Evolutionary conservation across 1,140 invertebrate species (phyloP), one percentile per base, ranked within the genome.

Genomic region (Drosophila trapezifrons): DNA sequence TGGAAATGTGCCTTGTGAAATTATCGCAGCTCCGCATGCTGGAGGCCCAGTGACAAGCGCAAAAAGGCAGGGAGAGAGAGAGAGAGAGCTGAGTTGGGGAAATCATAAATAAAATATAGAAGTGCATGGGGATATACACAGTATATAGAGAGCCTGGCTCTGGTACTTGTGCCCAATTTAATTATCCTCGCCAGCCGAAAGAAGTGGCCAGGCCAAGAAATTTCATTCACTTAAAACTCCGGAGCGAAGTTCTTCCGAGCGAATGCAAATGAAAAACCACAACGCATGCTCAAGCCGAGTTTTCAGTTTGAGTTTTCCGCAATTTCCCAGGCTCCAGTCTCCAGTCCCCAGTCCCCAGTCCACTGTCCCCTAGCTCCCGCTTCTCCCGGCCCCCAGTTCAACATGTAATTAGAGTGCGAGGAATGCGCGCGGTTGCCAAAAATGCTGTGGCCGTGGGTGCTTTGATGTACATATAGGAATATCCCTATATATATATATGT

Each of bases 231-330:
- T 86, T 78, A 86, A 85, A 85, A 85, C 78, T 84, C 70, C 27
- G 59, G 45, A 76, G 52, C 76, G 62, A 84, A 84, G 76, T 87
- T 87, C 59, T 78, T 56, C 60, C 84, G 38, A 58, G 76, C 72
- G 80, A 89, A 87, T 89, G 84, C 84, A 89, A 87, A 87, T 87
- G 76, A 71, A 87, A 87, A 89, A 84, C 85, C 83, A 78, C 85
- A 87, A 80, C 80, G 84, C 84, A 90, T 89, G 84, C 82, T 86
- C 82, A 70, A 87, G 80, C 45, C 69, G 80, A 89, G 80, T 83
- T 82, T 82, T 78, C 69, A 63, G 71, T 80, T 80, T 58, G 69
- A 84, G 78, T 80, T 80, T 78, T 66, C 63, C 42, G 25, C 42
- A 38, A 27, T 52, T 56, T 32, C 17, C 42, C 40, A 17, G 20